Conservation (phyloP, 1,140 invertebrate genomes). For the Drosophila orena region DNA sequence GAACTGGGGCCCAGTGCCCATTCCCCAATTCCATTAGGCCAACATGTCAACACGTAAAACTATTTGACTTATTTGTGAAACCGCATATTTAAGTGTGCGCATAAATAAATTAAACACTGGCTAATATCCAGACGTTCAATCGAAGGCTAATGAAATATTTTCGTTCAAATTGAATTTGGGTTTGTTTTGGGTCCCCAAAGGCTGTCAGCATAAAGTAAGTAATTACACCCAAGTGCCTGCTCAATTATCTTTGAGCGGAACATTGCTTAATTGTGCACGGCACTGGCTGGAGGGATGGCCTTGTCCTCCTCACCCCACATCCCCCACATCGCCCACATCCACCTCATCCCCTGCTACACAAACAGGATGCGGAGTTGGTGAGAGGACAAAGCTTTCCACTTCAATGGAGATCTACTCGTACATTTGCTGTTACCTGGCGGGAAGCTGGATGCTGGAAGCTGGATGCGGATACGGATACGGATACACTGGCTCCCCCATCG, state of each 20-base stretch:
- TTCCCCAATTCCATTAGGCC: slow-evolving; percentile 2
- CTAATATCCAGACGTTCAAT: slow-evolving; percentile 43
- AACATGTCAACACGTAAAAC: slow-evolving; percentile 71
- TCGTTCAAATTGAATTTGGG: slow-evolving; percentile 61
- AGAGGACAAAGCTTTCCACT: slow-evolving; percentile 64
- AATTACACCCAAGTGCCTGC: slow-evolving; percentile 84
- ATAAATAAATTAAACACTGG: slow-evolving; percentile 37
- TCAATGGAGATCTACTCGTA: slow-evolving; percentile 49
- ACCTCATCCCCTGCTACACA: too few relatives aligned
- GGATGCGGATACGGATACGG: slow-evolving; percentile 3
- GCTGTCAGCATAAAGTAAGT: slow-evolving; percentile 79
- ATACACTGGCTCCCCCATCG: slow-evolving; percentile 33
- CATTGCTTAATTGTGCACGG: slow-evolving; percentile 75
- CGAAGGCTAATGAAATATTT: slow-evolving; percentile 64
- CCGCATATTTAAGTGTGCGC: slow-evolving; percentile 30
- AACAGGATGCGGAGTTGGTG: slow-evolving; percentile 1
- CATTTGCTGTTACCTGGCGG: slow-evolving; percentile 14
- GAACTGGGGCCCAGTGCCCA: slow-evolving; percentile 1
- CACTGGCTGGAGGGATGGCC: slow-evolving; percentile 26
- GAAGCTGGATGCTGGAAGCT: too few relatives aligned
- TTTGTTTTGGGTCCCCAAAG: slow-evolving; percentile 25
- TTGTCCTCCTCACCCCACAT: not conserved
- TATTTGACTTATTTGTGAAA: slow-evolving; percentile 60
- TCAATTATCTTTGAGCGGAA: slow-evolving; percentile 79
- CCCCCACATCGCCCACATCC: not conserved